phyloP scores from a whole-genome alignment of 2,797 vertebrate genomes.

The Syndactyla subalaris region DNA sequence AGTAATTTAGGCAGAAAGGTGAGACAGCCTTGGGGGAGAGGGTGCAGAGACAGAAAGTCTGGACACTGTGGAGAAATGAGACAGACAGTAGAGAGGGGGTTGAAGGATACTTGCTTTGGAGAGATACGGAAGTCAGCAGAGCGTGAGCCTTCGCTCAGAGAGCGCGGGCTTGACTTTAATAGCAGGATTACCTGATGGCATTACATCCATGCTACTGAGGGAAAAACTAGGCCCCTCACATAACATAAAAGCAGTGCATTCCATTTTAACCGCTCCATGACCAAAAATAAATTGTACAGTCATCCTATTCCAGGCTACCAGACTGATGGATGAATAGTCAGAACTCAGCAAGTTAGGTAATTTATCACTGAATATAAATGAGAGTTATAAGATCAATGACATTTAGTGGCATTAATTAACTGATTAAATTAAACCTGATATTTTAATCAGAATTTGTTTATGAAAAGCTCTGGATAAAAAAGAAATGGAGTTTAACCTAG shows the following conservation, averaged over 20 bases:
- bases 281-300: slow-evolving; percentile 25
- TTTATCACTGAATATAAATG: slow-evolving; percentile 79
- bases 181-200: neutral
- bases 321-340: slow-evolving; percentile 67
- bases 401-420: slow-evolving; percentile 89
- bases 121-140: neutral
- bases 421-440: slow-evolving; percentile 87
- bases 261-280: slow-evolving; percentile 12
- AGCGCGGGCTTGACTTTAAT: neutral
- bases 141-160: neutral
- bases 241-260: neutral
- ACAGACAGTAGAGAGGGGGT: neutral
- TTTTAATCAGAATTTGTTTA: slow-evolving; percentile 88
- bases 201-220: neutral
- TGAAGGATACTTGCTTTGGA: neutral
- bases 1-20: slow-evolving; percentile 18
- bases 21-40: neutral
- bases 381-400: slow-evolving; percentile 83
- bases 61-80: neutral
- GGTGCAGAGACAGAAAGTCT: neutral
- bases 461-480: slow-evolving; percentile 79
- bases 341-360: slow-evolving; percentile 78
- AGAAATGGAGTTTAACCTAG: slow-evolving; percentile 82
- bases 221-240: neutral
- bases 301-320: slow-evolving; percentile 43